Percentiles rank a stretch among this genome's conserved stretches.
Conservation (phyloP, 30 jellyfish, hydroid and myxozoan genomes). For the Sanderia malayensis region DNA sequence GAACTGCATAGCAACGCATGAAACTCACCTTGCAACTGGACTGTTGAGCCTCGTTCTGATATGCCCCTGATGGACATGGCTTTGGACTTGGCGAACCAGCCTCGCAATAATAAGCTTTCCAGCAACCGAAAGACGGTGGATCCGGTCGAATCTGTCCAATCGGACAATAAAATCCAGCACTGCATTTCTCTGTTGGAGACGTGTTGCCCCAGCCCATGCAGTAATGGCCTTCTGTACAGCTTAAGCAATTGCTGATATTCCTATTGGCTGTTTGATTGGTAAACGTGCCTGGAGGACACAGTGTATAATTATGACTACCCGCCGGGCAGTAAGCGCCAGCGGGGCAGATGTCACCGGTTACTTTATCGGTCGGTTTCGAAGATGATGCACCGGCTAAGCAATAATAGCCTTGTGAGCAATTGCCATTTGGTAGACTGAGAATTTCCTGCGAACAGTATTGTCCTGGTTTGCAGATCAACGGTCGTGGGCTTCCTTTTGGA, state of each 20-base stretch:
- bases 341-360: slow-evolving; percentile 89
- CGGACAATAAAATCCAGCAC: slow-evolving; percentile 94
- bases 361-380: slow-evolving; percentile 72
- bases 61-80: slow-evolving; percentile 84
- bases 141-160: slow-evolving; percentile 72
- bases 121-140: slow-evolving; percentile 72
- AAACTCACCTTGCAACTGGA: slow-evolving; percentile 85
- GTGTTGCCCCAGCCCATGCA: slow-evolving; percentile 94
- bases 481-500: slow-evolving; percentile 85
- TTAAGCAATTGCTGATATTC: slow-evolving; percentile 59
- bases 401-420: slow-evolving; percentile 88
- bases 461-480: slow-evolving; percentile 77
- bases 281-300: slow-evolving; percentile 98
- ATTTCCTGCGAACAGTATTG: slow-evolving; percentile 82
- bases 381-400: slow-evolving; percentile 82
- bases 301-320: slow-evolving; percentile 75
- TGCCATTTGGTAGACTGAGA: slow-evolving; percentile 54
- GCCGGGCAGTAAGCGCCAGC: slow-evolving; percentile 87
- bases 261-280: slow-evolving; percentile 73
- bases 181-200: slow-evolving; percentile 77
- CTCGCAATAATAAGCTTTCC: slow-evolving; percentile 79
- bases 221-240: slow-evolving; percentile 78
- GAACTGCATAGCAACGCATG: too few relatives aligned
- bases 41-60: slow-evolving; percentile 87
- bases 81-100: slow-evolving; percentile 57